Evolutionary conservation across 2,113 vertebrate species (phyloP), one percentile per base, ranked within the genome.

Genomic region (Baryphthengus martii): DNA sequence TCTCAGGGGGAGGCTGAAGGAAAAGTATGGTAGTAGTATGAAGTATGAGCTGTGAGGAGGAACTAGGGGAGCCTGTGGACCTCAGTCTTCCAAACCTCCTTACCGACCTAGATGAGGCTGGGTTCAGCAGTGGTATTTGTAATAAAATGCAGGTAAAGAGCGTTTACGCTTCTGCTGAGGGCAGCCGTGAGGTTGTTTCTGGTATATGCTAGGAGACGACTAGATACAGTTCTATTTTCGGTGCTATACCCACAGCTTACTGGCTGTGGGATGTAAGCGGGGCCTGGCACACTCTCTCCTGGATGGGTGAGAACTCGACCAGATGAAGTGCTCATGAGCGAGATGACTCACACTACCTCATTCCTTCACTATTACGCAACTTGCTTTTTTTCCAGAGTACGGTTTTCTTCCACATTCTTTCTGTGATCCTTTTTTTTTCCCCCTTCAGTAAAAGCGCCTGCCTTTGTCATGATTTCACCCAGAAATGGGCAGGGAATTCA

Each of bases 271-370:
- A 78, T 49, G 61, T 11, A 50, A 56, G 19, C 10, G 6, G 25
- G 88, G 67, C 79, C 88, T 90, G 93, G 91, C 86, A 87, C 37
- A 55, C 75, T 84, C 92, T 33, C 73, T 81, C 35, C 59, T 68
- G 68, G 73, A 55, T 63, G 94, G 86, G 55, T 77, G 94, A 87
- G 85, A 95, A 84, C 72, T 70, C 15, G 3, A 23, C 42, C 80
- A 85, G 72, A 93, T 24, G 82, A 93, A 82, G 92, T 29, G 88
- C 92, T 96, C 50, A 66, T 76, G 75, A 65, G 82, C 2, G 3
- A 44, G 49, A 77, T 95, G 95, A 97, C 93, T 96, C 96, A 96
- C 44, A 6, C 86, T 76, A 42, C 76, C 93, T 95, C 76, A 19
- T 94, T 92, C 87, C 74, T 95, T 92, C 62, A 25, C 84, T 59